Evolutionary conservation across 2,113 vertebrate species (phyloP).

Genomic region (Cynopterus brachyotis): DNA sequence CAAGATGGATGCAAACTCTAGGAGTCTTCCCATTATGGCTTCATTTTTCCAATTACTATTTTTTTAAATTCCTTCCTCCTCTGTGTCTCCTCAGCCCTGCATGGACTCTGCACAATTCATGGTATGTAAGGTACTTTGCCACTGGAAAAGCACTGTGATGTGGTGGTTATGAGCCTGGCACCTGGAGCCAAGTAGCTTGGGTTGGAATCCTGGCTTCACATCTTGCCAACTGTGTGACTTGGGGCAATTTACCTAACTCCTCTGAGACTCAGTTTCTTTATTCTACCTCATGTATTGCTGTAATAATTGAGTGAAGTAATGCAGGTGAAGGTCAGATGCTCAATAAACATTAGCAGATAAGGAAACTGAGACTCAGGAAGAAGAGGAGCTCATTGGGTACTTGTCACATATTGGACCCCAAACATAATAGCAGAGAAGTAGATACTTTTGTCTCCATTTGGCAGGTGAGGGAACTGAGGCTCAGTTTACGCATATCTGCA

Average conservation of each 20-base stretch:
- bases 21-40: background rate
- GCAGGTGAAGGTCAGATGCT: background rate
- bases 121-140: rapidly evolving
- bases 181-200: background rate
- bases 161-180: background rate
- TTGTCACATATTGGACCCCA: rapidly evolving
- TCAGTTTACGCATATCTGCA: background rate
- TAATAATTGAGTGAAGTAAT: background rate
- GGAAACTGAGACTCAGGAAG: background rate
- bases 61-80: background rate
- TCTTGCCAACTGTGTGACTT: background rate
- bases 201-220: background rate
- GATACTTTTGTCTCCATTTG: background rate
- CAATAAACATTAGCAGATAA: background rate
- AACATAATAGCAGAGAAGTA: background rate
- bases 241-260: background rate
- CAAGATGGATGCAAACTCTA: background rate
- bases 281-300: background rate
- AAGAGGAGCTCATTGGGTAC: background rate
- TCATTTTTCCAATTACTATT: background rate
- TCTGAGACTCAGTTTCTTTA: background rate
- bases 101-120: background rate
- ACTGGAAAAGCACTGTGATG: background rate
- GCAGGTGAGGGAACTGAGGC: background rate
- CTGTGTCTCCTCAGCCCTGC: background rate